phyloP scores from a whole-genome alignment of 2,888 invertebrate genomes.

The Stomorhina lunata region DNA sequence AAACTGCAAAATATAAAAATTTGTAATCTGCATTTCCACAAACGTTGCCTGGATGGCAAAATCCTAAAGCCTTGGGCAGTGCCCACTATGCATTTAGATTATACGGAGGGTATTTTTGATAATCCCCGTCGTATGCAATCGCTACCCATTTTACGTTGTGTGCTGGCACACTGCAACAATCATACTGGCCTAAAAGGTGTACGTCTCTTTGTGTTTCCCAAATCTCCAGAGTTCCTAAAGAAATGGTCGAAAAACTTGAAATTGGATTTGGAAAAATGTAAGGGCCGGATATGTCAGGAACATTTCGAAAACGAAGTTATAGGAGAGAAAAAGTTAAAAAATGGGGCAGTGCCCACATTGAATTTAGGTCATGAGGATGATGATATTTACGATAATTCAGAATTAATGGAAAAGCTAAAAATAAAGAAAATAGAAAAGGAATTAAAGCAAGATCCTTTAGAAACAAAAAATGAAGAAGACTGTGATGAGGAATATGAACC shows the following conservation, averaged over 20 bases:
- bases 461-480: conserved; percentile 11
- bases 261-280: conserved; percentile 70
- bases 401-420: conserved; percentile 66
- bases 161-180: conserved; percentile 71
- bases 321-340: conserved; percentile 72
- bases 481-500: conserved; percentile 48
- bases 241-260: conserved; percentile 74
- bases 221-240: conserved; percentile 52
- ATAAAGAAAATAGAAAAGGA: conserved; percentile 13
- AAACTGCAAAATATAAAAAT: conserved; percentile 66
- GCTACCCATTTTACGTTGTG: conserved; percentile 71
- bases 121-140: conserved; percentile 74
- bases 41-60: conserved; percentile 75
- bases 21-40: conserved; percentile 74
- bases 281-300: conserved; percentile 72
- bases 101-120: conserved; percentile 71
- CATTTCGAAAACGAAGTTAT: conserved; percentile 73
- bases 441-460: conserved; percentile 4
- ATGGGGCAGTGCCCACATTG: conserved; percentile 74
- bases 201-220: conserved; percentile 74
- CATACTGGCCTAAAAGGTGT: conserved; percentile 70
- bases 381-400: conserved; percentile 70
- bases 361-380: conserved; percentile 73
- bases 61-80: conserved; percentile 73
- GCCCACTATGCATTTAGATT: conserved; percentile 73